Evolutionary conservation across 1,140 invertebrate species (phyloP).

Genomic region (Drosophila persimilis): DNA sequence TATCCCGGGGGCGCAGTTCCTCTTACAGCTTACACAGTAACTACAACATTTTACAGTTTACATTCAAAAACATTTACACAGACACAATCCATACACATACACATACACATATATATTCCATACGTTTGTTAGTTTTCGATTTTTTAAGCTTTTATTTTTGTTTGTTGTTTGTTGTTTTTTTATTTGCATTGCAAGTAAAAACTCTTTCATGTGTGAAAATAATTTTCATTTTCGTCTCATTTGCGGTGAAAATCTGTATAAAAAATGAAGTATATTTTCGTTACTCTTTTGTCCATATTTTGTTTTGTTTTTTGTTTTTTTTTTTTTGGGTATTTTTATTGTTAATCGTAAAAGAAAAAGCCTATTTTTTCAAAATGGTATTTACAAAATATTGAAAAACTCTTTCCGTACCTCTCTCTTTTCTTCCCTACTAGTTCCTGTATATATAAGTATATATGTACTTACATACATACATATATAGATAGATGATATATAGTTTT

Average conservation of each 20-base stretch:
- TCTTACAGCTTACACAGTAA: constrained; percentile 26
- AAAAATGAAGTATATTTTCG: constrained; percentile 12
- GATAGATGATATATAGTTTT: constrained; percentile 47
- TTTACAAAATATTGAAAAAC: constrained; percentile 53
- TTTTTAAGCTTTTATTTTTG: constrained; percentile 21
- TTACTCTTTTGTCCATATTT: not conserved
- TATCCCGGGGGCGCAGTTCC: constrained; percentile 26
- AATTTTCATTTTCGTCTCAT: constrained; percentile 38
- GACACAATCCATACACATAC: constrained; percentile 59
- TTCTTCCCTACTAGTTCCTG: constrained; percentile 21
- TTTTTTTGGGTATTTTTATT: not conserved
- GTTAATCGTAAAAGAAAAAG: constrained; percentile 13
- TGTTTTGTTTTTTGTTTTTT: not conserved
- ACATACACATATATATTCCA: constrained; percentile 30
- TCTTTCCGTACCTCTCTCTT: constrained; percentile 4
- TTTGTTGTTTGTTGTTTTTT: constrained; percentile 2
- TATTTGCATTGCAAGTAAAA: constrained; percentile 44
- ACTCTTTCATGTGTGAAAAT: constrained; percentile 53
- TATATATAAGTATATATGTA: constrained; percentile 12
- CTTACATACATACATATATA: constrained; percentile 9
- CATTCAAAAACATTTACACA: constrained; percentile 73
- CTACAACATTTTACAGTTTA: constrained; percentile 57
- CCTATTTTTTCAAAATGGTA: constrained; percentile 28
- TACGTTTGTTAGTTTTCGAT: constrained; percentile 37
- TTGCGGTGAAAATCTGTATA: constrained; percentile 14